Evolutionary conservation across 2,797 vertebrate species (phyloP), one percentile per base, ranked within the genome.

Genomic region (Passerculus sandwichensis): DNA sequence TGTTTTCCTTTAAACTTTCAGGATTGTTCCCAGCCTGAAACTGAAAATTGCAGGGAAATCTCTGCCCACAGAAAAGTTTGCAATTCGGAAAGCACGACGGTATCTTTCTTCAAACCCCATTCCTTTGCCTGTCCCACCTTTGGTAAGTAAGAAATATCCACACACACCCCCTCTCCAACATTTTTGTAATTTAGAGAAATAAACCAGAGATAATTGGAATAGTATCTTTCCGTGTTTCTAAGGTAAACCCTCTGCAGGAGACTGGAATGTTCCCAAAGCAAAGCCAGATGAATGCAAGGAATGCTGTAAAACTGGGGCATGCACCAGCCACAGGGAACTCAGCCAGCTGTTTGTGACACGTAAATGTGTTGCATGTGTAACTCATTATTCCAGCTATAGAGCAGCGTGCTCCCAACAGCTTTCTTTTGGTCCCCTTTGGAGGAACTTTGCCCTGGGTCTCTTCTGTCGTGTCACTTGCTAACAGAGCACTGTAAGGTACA

Each of bases 31-130:
- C 45, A 97, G 97, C 64, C 97, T 99, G 96, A 99, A 99, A 97
- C 98, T 99, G 98, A 99, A 99, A 98, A 99, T 99, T 83, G 99
- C 99, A 15, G 99, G 99, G 80, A 99, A 99, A 95, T 99, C 99
- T 88, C 97, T 99, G 89, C 99, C 99, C 57, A 99, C 99, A 5
- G 99, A 99, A 96, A 99, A 99, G 97, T 99, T 99, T 97, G 99
- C 99, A 19, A 99, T 99, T 96, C 98, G 99, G 80, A 99, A 99
- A 97, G 98, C 99, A 13, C 98, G 99, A 22, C 98, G 99, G 22
- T 99, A 99, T 93, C 98, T 99, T 66, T 96, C 97, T 54, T 97
- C 99, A 89, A 98, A 98, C 36, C 98, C 98, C 0, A 13, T 99
- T 96, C 97, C 98, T 69, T 98, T 99, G 94, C 98, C 99, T 57